Evolutionary conservation across 2,888 invertebrate genomes (phyloP).

Genomic region (Carterocephalus palaemon): DNA sequence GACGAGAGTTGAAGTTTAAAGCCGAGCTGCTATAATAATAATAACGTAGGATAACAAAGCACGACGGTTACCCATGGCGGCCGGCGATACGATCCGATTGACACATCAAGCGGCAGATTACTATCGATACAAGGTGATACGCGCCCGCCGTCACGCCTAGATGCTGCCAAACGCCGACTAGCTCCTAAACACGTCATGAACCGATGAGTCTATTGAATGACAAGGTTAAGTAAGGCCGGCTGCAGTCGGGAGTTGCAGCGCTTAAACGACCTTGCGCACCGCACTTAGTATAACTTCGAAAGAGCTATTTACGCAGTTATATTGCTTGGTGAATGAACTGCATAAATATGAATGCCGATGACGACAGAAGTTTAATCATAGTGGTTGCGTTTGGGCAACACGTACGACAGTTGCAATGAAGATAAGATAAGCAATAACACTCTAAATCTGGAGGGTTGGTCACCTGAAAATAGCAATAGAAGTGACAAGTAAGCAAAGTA

Average conservation of each 20-base stretch:
- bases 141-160: conserved; percentile 54
- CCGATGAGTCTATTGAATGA: background rate
- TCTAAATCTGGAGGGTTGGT: too few species aligned
- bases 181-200: conserved; percentile 23
- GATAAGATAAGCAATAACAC: too few species aligned
- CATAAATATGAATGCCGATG: too few species aligned
- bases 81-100: conserved; percentile 73
- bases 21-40: conserved; percentile 12
- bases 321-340: too few species aligned
- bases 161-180: conserved; percentile 59
- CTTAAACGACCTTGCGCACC: background rate
- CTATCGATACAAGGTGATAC: conserved; percentile 63
- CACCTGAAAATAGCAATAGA: too few species aligned
- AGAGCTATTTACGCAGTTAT: too few species aligned
- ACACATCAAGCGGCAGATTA: conserved; percentile 75
- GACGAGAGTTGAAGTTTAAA: conserved; percentile 8
- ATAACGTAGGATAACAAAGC: conserved; percentile 75
- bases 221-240: background rate
- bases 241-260: background rate
- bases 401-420: too few species aligned
- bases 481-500: too few species aligned
- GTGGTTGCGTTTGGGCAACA: too few species aligned
- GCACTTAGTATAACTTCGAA: too few species aligned
- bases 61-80: conserved; percentile 71
- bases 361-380: too few species aligned